Base-by-base conservation (phyloP, 2,797 vertebrate genomes). In the Enteromius thamalakanensis region DNA sequence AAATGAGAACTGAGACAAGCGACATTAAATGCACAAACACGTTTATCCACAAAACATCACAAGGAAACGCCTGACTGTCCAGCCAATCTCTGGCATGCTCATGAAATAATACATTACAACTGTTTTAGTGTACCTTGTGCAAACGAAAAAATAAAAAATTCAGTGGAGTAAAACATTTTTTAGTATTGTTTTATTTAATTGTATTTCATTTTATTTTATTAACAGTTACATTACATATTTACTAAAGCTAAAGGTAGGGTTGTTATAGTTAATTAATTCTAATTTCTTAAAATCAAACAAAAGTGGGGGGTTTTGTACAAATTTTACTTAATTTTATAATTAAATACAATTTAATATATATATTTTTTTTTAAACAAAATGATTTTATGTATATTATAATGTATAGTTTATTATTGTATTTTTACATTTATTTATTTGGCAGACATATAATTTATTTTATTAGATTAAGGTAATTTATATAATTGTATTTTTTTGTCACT, bases 1-100 rank as follows among this genome's bases (percentile, higher is more conserved):
- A 80, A 75, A 68, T 68, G 37, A 64, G n/a, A 37, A 76, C 58
- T n/a, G 23, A 65, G 2, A 62, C 71, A 42, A 42, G 8, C 21
- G 11, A 45, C 75, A 80, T 58, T 51, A 55, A 8, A 34, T 47
- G 64, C 53, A 70, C 34, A 21, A 26, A 26, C 68, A 32, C 14
- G 34, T 40, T 34, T 45, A 67, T 26, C 21, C 40, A 45, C 12
- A 65, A 34, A 81, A 34, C 26, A 74, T 69, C 15, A 26, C 69
- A 62, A 12, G 53, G n/a, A 71, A 21, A 23, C 2, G 15, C 29
- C 37, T 15, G 69, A 40, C 11, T 42, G 4, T 19, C 45, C 45
- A 26, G 32, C 12, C 5, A 29, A 29, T 62, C 23, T 29, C 58
- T 5, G 2, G 12, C 58, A 62, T 11, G 55, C 11, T 14, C 23